These are phyloP conservation scores for Kryptolebias marmoratus DNA, from an alignment of 2,113 vertebrate genomes.

Conservation along the genomic window DNA sequence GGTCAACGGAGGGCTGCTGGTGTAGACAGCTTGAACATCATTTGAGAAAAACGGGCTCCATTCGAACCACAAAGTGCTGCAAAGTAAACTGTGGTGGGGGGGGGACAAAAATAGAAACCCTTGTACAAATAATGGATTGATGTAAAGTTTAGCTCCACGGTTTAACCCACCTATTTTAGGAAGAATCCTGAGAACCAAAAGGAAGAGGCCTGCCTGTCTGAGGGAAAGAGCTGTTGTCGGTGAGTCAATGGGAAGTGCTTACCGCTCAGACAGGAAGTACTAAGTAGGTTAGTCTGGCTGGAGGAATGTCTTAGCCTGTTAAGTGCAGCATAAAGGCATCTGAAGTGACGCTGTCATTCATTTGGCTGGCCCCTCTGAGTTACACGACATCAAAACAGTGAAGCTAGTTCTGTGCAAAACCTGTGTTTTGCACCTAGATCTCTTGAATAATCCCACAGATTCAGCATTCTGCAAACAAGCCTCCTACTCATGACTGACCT, in stretches of 20 bases:
- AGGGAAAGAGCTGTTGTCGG: conserved; percentile 28
- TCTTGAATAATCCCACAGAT: not conserved
- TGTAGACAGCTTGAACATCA: not conserved
- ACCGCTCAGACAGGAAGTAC: conserved; percentile 36
- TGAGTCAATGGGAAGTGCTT: conserved; percentile 67
- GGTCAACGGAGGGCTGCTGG: conserved; percentile 37
- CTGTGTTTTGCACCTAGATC: not conserved
- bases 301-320: conserved; percentile 57
- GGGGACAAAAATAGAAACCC: not conserved
- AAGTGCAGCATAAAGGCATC: conserved; percentile 24
- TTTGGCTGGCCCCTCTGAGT: conserved; percentile 31
- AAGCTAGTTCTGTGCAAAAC: not conserved
- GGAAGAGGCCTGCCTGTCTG: conserved; percentile 59
- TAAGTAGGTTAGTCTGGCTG: conserved; percentile 25
- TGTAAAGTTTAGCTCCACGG: not conserved
- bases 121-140: not conserved
- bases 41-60: not conserved
- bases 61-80: not conserved
- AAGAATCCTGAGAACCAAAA: conserved; percentile 31
- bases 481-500: conserved; percentile 3
- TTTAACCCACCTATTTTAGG: not conserved
- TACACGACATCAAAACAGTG: conserved; percentile 21
- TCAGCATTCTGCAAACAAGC: conserved; percentile 10
- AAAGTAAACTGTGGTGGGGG: not conserved
- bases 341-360: conserved; percentile 36